These are phyloP conservation scores for Narcine bancroftii DNA, from an alignment of 2,113 vertebrate species.

Conservation along the genomic window DNA sequence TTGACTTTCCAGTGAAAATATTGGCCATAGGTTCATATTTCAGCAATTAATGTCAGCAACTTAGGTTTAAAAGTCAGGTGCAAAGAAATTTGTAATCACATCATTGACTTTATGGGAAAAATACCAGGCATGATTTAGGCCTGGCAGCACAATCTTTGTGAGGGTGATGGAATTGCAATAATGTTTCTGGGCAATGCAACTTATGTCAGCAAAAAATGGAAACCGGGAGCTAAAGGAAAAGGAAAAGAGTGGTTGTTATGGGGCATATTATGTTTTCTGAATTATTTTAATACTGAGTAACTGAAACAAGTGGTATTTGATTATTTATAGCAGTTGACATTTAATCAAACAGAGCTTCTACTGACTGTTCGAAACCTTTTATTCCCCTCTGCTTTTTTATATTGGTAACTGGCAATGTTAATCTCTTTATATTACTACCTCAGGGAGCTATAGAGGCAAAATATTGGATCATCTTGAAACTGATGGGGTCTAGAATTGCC, in stretches of 20 bases:
- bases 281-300: background rate
- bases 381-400: background rate
- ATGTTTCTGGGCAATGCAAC: constrained; percentile 9
- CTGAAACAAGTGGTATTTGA: background rate
- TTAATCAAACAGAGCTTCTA: constrained; percentile 10
- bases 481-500: too few species aligned
- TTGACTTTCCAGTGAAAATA: constrained; percentile 59
- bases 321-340: constrained; percentile 14
- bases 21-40: constrained; percentile 56
- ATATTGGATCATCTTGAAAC: too few species aligned
- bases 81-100: constrained; percentile 29
- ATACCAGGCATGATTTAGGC: constrained; percentile 3
- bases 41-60: constrained; percentile 42
- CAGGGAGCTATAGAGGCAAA: too few species aligned
- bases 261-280: background rate
- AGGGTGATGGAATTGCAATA: constrained; percentile 25
- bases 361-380: background rate
- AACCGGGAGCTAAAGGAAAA: background rate
- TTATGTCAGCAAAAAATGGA: constrained; percentile 28
- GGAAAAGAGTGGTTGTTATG: background rate
- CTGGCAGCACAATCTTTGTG: constrained; percentile 22
- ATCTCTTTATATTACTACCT: background rate
- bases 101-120: constrained; percentile 21
- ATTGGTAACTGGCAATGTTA: background rate
- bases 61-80: constrained; percentile 11